These are phyloP conservation scores for Caradrina clavipalpis DNA, from an alignment of 2,888 invertebrate species.

Conservation along the genomic window DNA sequence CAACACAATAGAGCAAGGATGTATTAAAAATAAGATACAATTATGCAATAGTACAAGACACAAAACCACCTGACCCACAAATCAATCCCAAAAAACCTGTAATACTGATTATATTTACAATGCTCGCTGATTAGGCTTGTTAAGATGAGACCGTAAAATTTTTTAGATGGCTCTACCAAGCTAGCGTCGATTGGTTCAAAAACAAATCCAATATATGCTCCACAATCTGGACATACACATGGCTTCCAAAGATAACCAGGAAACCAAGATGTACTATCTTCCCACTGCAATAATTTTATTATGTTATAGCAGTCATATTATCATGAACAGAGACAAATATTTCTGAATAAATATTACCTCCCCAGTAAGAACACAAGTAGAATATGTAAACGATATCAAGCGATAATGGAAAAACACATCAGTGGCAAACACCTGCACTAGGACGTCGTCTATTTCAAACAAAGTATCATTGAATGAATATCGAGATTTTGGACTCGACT, in stretches of 20 bases:
- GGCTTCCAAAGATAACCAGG: constrained; percentile 91
- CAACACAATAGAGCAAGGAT: constrained; percentile 15
- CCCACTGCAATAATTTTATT: constrained; percentile 84
- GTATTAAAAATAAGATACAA: background rate
- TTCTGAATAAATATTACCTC: constrained; percentile 72
- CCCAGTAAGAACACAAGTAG: constrained; percentile 73
- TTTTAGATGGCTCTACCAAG: constrained; percentile 58
- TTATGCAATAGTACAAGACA: constrained; percentile 23
- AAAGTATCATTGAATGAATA: constrained; percentile 75
- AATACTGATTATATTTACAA: constrained; percentile 76
- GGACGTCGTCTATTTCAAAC: constrained; percentile 72
- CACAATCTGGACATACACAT: constrained; percentile 91
- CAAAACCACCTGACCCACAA: constrained; percentile 54
- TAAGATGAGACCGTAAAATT: constrained; percentile 78
- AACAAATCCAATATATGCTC: constrained; percentile 90
- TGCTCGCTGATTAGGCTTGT: constrained; percentile 76
- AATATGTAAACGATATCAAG: constrained; percentile 72
- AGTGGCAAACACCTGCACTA: constrained; percentile 75
- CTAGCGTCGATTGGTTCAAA: constrained; percentile 81
- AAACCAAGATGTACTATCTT: constrained; percentile 90
- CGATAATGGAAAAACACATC: constrained; percentile 74
- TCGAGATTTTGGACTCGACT: constrained; percentile 69
- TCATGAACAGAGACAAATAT: background rate
- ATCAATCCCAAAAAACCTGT: constrained; percentile 41
- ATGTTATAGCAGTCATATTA: background rate